These are phyloP conservation scores for Rhynchotus rufescens DNA, from an alignment of 2,797 vertebrate species.

Conservation along the genomic window DNA sequence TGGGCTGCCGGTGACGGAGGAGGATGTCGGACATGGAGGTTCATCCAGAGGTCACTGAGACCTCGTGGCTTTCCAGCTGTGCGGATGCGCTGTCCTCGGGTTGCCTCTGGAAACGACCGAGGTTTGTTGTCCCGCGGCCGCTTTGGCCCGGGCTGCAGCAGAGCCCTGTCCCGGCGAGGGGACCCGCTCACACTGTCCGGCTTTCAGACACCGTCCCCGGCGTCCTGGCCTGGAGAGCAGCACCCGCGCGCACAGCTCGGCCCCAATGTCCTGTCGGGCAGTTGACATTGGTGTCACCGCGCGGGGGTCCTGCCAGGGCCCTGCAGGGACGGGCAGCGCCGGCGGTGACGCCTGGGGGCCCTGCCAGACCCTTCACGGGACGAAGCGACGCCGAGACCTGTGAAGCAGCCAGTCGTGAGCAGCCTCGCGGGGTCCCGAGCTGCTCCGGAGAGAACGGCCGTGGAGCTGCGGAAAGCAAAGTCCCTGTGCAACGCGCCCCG, in stretches of 20 bases:
- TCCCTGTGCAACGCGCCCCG: rapidly evolving
- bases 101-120: neutral
- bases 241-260: neutral
- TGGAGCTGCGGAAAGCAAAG: rapidly evolving
- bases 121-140: neutral
- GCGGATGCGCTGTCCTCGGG: slow-evolving; percentile 55
- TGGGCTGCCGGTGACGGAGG: slow-evolving; percentile 51
- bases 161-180: neutral
- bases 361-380: neutral
- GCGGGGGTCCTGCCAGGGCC: rapidly evolving
- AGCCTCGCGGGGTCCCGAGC: neutral
- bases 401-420: neutral
- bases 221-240: neutral
- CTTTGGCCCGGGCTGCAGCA: neutral
- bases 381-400: neutral
- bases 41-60: slow-evolving; percentile 61
- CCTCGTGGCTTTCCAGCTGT: slow-evolving; percentile 76
- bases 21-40: slow-evolving; percentile 60
- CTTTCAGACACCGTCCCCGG: no score
- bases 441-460: rapidly evolving
- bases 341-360: no score
- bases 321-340: no score
- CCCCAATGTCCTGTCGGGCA: neutral
- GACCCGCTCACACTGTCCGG: no score
- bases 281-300: rapidly evolving